A percentile compares a stretch with the other conserved stretches of the same genome.
phyloP scores from a whole-genome alignment of 2,113 vertebrate genomes.

The Siniperca chuatsi region DNA sequence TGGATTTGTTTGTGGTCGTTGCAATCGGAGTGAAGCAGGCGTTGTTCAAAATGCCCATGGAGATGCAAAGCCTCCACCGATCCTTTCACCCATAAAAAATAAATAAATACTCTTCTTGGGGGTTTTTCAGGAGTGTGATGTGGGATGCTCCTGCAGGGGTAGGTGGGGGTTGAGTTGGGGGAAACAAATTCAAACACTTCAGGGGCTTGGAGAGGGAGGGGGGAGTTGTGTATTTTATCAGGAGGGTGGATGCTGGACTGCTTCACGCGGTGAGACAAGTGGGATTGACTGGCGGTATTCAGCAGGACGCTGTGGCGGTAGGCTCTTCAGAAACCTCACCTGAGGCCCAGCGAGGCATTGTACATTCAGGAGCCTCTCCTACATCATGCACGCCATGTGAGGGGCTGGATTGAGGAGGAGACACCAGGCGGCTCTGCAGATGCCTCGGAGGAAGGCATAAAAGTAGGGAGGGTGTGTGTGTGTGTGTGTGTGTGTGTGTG shows the following conservation, averaged over 20 bases:
- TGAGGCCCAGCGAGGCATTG: slow-evolving; percentile 76
- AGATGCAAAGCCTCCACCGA: slow-evolving; percentile 87
- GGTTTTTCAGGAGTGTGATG: slow-evolving; percentile 74
- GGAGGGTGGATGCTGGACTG: slow-evolving; percentile 84
- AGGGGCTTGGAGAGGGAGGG: slow-evolving; percentile 74
- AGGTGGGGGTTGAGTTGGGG: slow-evolving; percentile 72
- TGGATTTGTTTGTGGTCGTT: slow-evolving; percentile 90
- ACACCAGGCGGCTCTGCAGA: slow-evolving; percentile 60
- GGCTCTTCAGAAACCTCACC: slow-evolving; percentile 77
- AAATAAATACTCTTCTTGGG: slow-evolving; percentile 72
- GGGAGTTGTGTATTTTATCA: slow-evolving; percentile 80
- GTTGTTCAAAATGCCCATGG: slow-evolving; percentile 87
- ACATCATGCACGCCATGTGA: slow-evolving; percentile 51
- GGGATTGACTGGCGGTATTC: slow-evolving; percentile 84
- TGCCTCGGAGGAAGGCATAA: slow-evolving; percentile 64
- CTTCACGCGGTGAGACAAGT: slow-evolving; percentile 85
- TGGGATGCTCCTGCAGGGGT: slow-evolving; percentile 73
- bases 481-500: too few relatives aligned
- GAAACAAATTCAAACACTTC: slow-evolving; percentile 85
- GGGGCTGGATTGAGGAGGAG: slow-evolving; percentile 72
- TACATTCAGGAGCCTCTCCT: slow-evolving; percentile 72
- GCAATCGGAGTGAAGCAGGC: slow-evolving; percentile 92
- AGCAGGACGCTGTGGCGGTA: slow-evolving; percentile 66
- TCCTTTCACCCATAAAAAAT: slow-evolving; percentile 81
- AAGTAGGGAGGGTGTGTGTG: slow-evolving; percentile 51